Conservation (phyloP, 2,113 vertebrate genomes). For the Pomatorhinus ruficollis region DNA sequence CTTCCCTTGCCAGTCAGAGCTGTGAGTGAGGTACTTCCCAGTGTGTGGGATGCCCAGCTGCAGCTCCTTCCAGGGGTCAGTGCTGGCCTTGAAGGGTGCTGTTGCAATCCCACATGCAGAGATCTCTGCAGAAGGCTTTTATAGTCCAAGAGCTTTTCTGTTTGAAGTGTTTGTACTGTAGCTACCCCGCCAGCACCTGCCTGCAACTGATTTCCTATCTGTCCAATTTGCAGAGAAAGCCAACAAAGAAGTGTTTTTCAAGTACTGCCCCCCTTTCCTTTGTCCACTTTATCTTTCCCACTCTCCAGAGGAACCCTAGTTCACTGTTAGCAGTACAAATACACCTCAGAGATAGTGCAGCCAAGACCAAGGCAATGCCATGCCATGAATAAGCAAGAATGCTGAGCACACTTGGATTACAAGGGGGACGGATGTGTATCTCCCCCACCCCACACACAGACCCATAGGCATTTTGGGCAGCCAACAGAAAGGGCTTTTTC, state of each 20-base stretch:
- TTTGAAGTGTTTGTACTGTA: not conserved
- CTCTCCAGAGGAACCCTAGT: not conserved
- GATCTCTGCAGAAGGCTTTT: not conserved
- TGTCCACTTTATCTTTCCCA: not conserved
- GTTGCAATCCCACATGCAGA: not conserved
- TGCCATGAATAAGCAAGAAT: not conserved
- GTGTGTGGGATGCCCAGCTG: not conserved
- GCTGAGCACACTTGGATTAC: conserved; percentile 33
- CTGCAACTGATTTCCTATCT: not conserved
- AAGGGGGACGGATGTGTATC: not conserved
- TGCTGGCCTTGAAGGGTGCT: not conserved
- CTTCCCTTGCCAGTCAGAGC: not conserved
- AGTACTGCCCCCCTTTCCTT: not conserved
- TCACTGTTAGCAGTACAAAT: not conserved
- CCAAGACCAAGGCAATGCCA: not conserved
- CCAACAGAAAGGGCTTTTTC: not conserved
- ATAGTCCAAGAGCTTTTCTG: not conserved
- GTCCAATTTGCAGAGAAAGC: not conserved
- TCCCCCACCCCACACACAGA: not conserved
- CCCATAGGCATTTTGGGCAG: not conserved
- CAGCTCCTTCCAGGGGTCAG: not conserved
- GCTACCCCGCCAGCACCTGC: accelerated
- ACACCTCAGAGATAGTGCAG: not conserved
- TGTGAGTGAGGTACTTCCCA: not conserved
- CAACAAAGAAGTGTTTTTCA: not conserved